Conservation (phyloP, 1,140 invertebrate species). For the Drosophila erecta region DNA sequence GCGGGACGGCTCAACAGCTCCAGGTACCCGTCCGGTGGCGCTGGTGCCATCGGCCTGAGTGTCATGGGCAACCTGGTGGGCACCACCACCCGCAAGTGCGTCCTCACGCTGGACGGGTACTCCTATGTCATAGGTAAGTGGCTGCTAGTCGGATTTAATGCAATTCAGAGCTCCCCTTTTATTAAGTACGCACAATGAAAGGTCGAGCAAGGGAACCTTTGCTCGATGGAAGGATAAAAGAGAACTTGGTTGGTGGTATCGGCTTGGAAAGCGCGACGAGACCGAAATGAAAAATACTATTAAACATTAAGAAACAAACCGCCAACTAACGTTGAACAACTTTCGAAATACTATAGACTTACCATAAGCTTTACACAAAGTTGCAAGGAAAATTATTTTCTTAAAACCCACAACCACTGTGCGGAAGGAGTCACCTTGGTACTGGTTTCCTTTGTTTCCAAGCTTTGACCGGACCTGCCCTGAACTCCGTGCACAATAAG, state of each 20-base stretch:
- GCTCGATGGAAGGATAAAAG: background rate
- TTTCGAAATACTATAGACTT: too few relatives aligned
- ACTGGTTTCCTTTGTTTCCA: conserved; percentile 15
- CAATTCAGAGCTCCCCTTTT: conserved; percentile 6
- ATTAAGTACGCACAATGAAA: conserved; percentile 13
- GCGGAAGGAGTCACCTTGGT: conserved; percentile 20
- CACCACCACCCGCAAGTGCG: conserved; percentile 88
- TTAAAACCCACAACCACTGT: background rate
- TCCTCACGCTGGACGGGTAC: conserved; percentile 91
- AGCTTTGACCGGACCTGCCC: background rate
- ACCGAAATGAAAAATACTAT: background rate
- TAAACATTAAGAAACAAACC: too few relatives aligned
- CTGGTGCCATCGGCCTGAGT: conserved; percentile 64
- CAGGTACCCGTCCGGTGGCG: conserved; percentile 69
- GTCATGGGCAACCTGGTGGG: conserved; percentile 46
- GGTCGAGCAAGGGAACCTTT: background rate
- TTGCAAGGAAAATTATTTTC: background rate
- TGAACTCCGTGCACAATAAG: conserved; percentile 5
- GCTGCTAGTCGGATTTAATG: background rate
- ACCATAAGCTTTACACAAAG: too few relatives aligned
- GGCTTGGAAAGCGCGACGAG: background rate
- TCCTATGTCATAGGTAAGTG: conserved; percentile 92
- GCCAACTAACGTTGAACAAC: too few relatives aligned
- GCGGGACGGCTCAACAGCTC: conserved; percentile 31
- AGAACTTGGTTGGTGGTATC: too few relatives aligned